Conservation (phyloP, 2,797 vertebrate species). For the Chlorospingus semifuscus region DNA sequence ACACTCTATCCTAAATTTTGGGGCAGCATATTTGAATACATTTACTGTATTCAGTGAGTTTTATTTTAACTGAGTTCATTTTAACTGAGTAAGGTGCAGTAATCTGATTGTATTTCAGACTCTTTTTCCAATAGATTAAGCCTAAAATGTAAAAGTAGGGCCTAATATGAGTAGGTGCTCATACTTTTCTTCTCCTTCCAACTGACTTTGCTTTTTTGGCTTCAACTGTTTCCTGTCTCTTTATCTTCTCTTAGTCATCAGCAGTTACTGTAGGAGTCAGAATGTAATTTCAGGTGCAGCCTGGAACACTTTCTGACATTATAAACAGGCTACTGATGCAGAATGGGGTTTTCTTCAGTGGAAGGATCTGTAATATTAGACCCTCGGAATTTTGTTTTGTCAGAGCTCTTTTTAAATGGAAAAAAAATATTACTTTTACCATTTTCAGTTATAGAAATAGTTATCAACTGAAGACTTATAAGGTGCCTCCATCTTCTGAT, state of each 20-base stretch:
- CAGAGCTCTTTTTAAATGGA: neutral
- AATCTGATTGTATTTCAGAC: neutral
- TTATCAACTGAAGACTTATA: neutral
- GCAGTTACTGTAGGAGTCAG: neutral
- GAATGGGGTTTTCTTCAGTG: neutral
- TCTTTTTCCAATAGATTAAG: neutral
- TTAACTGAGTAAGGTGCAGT: neutral
- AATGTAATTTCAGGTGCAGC: neutral
- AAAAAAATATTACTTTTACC: neutral
- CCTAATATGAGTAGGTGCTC: neutral
- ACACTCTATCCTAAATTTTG: neutral
- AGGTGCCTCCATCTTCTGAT: neutral
- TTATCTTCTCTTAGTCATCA: neutral
- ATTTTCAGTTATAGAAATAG: neutral
- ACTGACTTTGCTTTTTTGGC: neutral
- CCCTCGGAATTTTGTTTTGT: neutral
- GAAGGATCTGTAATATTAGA: neutral
- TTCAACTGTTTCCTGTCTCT: neutral
- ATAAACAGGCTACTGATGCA: neutral
- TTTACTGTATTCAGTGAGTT: neutral
- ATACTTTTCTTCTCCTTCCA: neutral
- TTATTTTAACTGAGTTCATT: neutral
- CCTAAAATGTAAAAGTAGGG: neutral
- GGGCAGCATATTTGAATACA: neutral
- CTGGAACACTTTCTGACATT: neutral